Percentiles rank a stretch among this genome's conserved stretches.
These are phyloP conservation scores for Nettapus auritus DNA, from an alignment of 2,113 vertebrate genomes.

Conservation along the genomic window DNA sequence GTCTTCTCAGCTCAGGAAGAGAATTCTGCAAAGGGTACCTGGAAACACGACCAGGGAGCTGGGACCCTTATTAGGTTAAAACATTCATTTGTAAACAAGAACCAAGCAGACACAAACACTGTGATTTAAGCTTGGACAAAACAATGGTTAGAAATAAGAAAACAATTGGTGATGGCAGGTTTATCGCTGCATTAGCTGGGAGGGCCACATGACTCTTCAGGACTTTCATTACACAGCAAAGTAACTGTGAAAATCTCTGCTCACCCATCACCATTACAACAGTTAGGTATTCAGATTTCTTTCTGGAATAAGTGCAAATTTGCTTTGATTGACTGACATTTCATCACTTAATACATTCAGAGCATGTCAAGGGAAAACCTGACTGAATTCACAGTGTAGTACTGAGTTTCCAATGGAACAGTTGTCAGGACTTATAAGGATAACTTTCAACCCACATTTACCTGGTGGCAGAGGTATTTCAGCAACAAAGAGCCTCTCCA, in stretches of 20 bases:
- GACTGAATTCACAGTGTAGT: conserved; percentile 46
- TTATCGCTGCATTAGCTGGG: background rate
- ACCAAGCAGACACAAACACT: background rate
- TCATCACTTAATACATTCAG: conserved; percentile 53
- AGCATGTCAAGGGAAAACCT: conserved; percentile 41
- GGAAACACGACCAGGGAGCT: background rate
- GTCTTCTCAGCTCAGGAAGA: background rate
- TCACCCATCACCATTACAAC: background rate
- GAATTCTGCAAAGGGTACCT: background rate
- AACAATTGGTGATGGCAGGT: background rate
- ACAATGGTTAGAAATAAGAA: background rate
- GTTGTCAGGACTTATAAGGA: conserved; percentile 28
- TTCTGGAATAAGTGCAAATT: conserved; percentile 50
- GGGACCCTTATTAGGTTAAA: background rate
- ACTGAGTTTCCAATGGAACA: conserved; percentile 53
- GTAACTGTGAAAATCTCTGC: background rate
- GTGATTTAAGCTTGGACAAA: background rate
- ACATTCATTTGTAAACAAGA: background rate
- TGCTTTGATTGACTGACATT: conserved; percentile 47
- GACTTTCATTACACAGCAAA: background rate
- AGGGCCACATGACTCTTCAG: background rate
- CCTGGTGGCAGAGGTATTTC: background rate
- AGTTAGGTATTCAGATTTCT: conserved; percentile 25
- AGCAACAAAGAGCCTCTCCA: background rate
- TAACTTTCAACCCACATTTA: background rate